These are phyloP conservation scores for Mimumesa dahlbomi DNA, from an alignment of 2,888 invertebrate species.

Conservation along the genomic window DNA sequence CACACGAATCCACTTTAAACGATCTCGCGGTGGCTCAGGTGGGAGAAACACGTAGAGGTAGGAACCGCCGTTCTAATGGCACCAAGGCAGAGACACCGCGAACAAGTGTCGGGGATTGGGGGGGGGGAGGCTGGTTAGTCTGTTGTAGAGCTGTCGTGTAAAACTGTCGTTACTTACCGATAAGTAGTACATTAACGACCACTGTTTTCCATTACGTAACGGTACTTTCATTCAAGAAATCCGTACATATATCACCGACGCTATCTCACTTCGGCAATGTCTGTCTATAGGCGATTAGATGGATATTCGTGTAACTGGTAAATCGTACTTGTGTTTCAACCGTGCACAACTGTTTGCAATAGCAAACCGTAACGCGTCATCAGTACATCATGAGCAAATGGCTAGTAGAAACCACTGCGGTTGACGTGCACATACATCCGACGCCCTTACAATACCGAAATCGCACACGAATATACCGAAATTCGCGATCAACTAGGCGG, in stretches of 20 bases:
- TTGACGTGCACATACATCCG: neutral
- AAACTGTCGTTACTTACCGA: no score
- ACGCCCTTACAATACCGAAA: neutral
- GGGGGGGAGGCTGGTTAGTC: neutral
- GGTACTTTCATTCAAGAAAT: no score
- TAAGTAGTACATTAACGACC: no score
- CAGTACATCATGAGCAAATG: neutral
- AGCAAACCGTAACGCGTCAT: neutral
- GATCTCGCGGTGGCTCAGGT: neutral
- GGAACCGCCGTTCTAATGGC: neutral
- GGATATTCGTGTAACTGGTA: neutral
- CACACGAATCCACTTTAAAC: conserved; percentile 4
- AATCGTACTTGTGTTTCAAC: neutral
- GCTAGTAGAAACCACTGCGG: neutral
- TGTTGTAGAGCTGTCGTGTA: no score
- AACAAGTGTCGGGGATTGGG: neutral
- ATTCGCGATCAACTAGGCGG: neutral
- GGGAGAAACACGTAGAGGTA: neutral
- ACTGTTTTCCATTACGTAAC: no score
- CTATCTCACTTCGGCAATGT: no score
- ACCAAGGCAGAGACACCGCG: neutral
- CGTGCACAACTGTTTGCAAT: neutral
- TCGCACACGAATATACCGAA: neutral
- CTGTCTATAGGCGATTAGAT: neutral
- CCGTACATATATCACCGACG: no score